phyloP scores from a whole-genome alignment of 2,113 vertebrate genomes.

The Asarcornis scutulata region DNA sequence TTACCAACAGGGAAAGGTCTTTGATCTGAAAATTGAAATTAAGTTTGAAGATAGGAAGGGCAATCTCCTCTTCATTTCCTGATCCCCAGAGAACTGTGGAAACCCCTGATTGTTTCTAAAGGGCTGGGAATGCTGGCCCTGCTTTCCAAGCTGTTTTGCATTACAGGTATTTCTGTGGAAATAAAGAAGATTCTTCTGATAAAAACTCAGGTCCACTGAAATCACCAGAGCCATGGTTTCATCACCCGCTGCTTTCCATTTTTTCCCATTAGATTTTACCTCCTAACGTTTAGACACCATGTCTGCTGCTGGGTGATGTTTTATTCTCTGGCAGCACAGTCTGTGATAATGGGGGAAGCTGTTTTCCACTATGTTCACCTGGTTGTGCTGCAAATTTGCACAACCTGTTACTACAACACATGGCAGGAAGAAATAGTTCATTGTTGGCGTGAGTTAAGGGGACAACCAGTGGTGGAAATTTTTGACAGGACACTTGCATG shows the following conservation, averaged over 20 bases:
- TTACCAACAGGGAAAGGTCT: neutral
- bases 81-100: neutral
- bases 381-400: neutral
- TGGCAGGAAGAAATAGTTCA: neutral
- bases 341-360: neutral
- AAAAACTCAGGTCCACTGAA: neutral
- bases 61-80: neutral
- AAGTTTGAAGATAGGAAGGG: neutral
- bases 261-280: neutral
- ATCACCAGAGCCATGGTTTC: neutral
- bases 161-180: neutral
- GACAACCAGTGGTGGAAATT: neutral
- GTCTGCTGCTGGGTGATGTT: neutral
- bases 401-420: neutral
- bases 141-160: neutral
- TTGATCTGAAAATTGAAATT: neutral
- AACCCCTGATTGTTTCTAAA: neutral
- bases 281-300: neutral
- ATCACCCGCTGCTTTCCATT: neutral
- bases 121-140: neutral
- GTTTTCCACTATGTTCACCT: accelerated
- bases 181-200: neutral
- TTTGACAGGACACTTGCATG: neutral
- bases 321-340: neutral
- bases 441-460: neutral